Evolutionary conservation across 1,140 invertebrate genomes (phyloP).

Genomic region (Lepidurus arcticus): DNA sequence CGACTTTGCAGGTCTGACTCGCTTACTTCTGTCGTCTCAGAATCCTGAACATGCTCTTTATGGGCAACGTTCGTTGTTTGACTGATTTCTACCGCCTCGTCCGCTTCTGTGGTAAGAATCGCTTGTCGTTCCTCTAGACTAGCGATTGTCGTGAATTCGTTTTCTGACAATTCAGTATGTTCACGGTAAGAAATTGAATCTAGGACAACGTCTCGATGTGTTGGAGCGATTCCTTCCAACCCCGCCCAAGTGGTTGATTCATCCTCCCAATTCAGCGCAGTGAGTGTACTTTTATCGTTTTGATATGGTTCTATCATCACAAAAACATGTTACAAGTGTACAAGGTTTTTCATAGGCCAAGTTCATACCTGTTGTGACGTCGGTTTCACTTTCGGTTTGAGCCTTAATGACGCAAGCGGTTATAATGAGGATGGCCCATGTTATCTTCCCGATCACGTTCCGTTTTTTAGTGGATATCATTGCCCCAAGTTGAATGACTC

Average conservation of each 20-base stretch:
- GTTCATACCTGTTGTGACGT: background rate
- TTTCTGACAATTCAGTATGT: background rate
- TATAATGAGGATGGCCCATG: slow-evolving; percentile 11
- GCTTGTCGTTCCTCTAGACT: background rate
- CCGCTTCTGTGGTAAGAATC: background rate
- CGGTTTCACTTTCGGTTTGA: background rate
- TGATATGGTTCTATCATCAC: background rate
- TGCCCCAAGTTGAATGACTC: slow-evolving; percentile 4
- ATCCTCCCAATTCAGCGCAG: background rate
- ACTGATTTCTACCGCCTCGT: too few species aligned
- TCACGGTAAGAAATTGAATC: background rate
- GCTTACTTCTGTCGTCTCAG: background rate
- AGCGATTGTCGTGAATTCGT: background rate
- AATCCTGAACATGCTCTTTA: background rate
- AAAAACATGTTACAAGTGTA: too few species aligned
- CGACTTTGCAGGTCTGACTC: background rate
- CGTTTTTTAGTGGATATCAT: slow-evolving; percentile 5
- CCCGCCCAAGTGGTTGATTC: background rate
- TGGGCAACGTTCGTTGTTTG: background rate
- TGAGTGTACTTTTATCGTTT: background rate
- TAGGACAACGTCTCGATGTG: background rate
- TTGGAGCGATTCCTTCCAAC: background rate
- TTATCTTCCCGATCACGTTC: slow-evolving; percentile 4
- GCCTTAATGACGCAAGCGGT: background rate
- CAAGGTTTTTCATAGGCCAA: background rate